Percentiles rank a stretch among this genome's conserved stretches.
Conservation (phyloP, 2,113 vertebrate genomes). For the Ursus arctos region DNA sequence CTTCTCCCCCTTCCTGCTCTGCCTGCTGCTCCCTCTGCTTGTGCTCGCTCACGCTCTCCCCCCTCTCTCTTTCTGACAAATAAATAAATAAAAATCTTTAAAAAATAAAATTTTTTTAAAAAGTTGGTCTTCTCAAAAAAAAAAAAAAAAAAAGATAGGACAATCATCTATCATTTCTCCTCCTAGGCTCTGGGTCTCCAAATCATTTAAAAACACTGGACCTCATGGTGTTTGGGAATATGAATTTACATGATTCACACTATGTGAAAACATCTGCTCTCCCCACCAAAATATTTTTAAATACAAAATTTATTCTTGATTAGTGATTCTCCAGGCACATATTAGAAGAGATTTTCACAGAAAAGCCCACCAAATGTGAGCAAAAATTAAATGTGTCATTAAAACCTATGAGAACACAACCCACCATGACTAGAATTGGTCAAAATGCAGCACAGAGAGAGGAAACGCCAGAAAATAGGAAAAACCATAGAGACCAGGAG, state of each 20-base stretch:
- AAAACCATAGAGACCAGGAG: not conserved
- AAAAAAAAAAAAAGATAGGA: no score
- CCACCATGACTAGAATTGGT: not conserved
- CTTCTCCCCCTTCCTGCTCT: no score
- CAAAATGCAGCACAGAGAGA: not conserved
- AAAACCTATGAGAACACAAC: not conserved
- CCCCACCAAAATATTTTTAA: not conserved
- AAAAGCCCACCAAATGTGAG: not conserved
- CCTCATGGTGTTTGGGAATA: not conserved
- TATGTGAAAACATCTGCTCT: not conserved
- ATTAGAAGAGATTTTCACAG: not conserved
- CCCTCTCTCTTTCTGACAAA: no score
- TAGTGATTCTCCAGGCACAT: not conserved
- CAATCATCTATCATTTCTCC: not conserved
- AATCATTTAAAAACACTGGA: not conserved
- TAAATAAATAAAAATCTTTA: no score
- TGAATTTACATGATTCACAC: not conserved
- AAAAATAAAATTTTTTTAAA: no score
- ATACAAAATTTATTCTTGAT: not conserved
- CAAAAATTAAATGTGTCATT: not conserved
- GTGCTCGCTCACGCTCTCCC: no score
- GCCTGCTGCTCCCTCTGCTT: no score
- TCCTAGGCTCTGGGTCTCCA: not conserved
- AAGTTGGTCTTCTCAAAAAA: no score
- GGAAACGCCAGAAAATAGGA: not conserved